Evolutionary conservation across 2,113 vertebrate genomes (phyloP).

Genomic region (Bungarus multicinctus): DNA sequence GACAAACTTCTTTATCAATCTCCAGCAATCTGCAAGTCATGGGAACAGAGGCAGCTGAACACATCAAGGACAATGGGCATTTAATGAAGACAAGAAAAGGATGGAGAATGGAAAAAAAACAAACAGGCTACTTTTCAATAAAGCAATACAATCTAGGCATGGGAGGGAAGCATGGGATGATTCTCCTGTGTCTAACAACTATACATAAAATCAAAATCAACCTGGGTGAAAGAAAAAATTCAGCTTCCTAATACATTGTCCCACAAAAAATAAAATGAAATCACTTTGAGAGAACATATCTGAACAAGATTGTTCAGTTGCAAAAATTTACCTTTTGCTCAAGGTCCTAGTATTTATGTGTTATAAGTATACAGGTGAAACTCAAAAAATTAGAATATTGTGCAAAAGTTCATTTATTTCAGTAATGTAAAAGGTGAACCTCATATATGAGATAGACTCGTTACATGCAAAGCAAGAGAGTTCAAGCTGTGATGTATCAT

Average conservation of each 20-base stretch:
- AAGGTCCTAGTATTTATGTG: neutral
- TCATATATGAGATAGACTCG: too few species aligned
- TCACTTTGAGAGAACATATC: neutral
- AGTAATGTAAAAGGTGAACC: too few species aligned
- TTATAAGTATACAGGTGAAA: neutral
- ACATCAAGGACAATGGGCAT: conserved; percentile 20
- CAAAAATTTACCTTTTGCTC: neutral
- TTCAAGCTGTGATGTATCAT: too few species aligned
- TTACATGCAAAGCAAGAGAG: too few species aligned
- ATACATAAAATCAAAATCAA: neutral
- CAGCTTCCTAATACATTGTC: neutral
- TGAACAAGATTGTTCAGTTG: neutral
- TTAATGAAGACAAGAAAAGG: conserved; percentile 1
- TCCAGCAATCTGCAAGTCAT: neutral
- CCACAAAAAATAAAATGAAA: neutral
- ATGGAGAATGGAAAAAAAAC: neutral
- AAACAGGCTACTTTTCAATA: neutral
- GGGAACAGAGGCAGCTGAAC: conserved; percentile 24
- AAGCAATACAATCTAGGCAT: neutral
- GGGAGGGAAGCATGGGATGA: neutral
- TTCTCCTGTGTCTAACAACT: neutral
- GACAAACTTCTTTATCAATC: conserved; percentile 12
- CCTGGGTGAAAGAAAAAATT: neutral
- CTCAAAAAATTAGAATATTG: too few species aligned
- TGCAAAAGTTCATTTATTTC: too few species aligned